Conservation (phyloP, 2,113 vertebrate species). For the Bostrychus sinensis region DNA sequence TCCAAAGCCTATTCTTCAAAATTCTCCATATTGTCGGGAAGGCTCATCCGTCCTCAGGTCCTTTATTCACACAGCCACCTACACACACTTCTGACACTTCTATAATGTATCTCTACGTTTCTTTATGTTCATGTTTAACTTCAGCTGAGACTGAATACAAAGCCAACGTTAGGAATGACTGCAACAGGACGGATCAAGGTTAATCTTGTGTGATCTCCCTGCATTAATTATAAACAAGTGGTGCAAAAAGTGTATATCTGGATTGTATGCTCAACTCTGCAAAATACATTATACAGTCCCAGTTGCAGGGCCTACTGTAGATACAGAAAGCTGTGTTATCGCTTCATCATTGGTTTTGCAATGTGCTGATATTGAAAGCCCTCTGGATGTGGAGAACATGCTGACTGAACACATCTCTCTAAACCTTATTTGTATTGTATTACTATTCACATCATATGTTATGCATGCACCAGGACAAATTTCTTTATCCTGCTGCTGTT, state of each 20-base stretch:
- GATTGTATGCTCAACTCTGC: constrained; percentile 5
- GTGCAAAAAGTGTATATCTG: constrained; percentile 5
- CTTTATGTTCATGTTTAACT: constrained; percentile 12
- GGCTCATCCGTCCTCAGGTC: constrained; percentile 24
- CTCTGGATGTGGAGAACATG: background rate
- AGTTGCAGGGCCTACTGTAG: constrained; percentile 6
- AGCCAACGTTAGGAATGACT: constrained; percentile 17
- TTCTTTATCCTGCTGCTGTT: background rate
- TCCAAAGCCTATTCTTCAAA: constrained; percentile 19
- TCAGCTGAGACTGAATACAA: constrained; percentile 22
- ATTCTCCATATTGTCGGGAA: constrained; percentile 14
- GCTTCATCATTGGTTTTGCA: constrained; percentile 14
- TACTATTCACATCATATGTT: background rate
- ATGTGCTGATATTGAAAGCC: background rate
- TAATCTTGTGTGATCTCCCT: constrained; percentile 45
- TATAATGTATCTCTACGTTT: constrained; percentile 39
- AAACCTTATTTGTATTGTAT: background rate
- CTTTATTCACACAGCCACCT: constrained; percentile 39
- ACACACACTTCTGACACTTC: constrained; percentile 17
- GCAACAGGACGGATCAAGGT: constrained; percentile 41
- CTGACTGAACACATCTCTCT: background rate
- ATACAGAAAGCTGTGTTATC: constrained; percentile 3
- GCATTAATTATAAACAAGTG: constrained; percentile 53
- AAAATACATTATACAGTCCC: constrained; percentile 10
- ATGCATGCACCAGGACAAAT: background rate